Evolutionary conservation across 2,113 vertebrate species (phyloP), one percentile per base, ranked within the genome.

Genomic region (Ptilorrhoa leucosticta): DNA sequence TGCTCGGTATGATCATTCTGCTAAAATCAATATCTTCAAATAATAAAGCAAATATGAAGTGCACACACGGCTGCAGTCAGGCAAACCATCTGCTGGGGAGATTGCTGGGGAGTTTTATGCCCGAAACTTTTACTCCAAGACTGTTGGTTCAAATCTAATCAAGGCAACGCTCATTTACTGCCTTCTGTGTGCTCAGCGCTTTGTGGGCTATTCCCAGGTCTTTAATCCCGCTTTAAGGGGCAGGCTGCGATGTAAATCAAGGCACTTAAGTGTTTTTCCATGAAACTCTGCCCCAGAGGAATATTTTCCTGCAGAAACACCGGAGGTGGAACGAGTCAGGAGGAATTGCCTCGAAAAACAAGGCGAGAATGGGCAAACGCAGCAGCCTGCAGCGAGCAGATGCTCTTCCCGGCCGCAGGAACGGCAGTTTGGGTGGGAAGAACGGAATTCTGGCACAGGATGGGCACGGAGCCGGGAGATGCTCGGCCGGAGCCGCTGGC

Each of bases 11-110:
- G 89, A 84, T 91, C 64, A 45, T 44, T 16, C 83, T 53, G 71
- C 87, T 78, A 10, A 68, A 93, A 94, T 96, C 93, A 93, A 93
- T 95, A 92, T 19, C 91, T 90, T 58, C 72, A 21, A 75, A 83
- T 78, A 75, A 91, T 80, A 84, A 73, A 87, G 83, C 51, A 58
- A 50, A 75, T 73, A 35, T 0, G 65, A 44, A 68, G 65, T 23
- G 19, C 9, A 9, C 83, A 57, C 89, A 26, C 3, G 47, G 2
- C 61, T 61, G 11, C 70, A 4, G 45, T 2, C 51, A 23, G 42
- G 72, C 71, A 47, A 80, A 89, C 64, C 91, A 71, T 65, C 68
- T 87, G 89, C 80, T 22, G 64, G 48, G 33, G 50, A 26, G 27
- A 37, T 27, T 26, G 86, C 87, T 13, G 39, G 31, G 20, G 44